These are phyloP conservation scores for Drosophila multiciliata DNA, from an alignment of 2,888 invertebrate genomes.

Conservation along the genomic window DNA sequence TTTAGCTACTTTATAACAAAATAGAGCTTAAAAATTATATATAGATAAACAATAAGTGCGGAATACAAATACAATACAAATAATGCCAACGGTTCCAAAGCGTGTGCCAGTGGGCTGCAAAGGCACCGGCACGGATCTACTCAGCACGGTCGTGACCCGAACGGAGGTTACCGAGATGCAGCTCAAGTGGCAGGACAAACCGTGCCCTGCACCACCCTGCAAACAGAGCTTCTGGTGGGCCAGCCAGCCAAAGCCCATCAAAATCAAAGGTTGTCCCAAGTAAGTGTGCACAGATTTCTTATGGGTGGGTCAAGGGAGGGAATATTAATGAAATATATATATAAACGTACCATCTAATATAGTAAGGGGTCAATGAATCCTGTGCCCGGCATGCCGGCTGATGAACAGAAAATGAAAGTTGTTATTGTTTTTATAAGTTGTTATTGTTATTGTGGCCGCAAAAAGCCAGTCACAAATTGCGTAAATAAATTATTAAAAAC, in stretches of 20 bases:
- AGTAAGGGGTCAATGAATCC: conserved; percentile 65
- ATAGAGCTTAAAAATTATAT: conserved; percentile 44
- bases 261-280: conserved; percentile 81
- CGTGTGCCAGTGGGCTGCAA: conserved; percentile 64
- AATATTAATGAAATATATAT: neutral
- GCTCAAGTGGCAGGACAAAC: conserved; percentile 78
- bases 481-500: conserved; percentile 73
- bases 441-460: neutral
- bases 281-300: conserved; percentile 60
- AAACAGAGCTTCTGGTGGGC: conserved; percentile 85
- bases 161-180: conserved; percentile 82
- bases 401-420: conserved; percentile 54
- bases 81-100: conserved; percentile 81
- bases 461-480: conserved; percentile 65
- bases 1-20: conserved; percentile 34
- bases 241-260: conserved; percentile 83
- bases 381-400: conserved; percentile 29
- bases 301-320: neutral
- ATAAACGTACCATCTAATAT: neutral
- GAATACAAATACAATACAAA: conserved; percentile 17
- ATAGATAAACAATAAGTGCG: conserved; percentile 30
- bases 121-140: conserved; percentile 54
- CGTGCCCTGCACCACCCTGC: conserved; percentile 81
- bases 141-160: conserved; percentile 56
- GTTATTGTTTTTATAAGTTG: neutral